Evolutionary conservation across 2,797 vertebrate genomes (phyloP), one percentile per base, ranked within the genome.

Genomic region (Lindbergichthys nudifrons): DNA sequence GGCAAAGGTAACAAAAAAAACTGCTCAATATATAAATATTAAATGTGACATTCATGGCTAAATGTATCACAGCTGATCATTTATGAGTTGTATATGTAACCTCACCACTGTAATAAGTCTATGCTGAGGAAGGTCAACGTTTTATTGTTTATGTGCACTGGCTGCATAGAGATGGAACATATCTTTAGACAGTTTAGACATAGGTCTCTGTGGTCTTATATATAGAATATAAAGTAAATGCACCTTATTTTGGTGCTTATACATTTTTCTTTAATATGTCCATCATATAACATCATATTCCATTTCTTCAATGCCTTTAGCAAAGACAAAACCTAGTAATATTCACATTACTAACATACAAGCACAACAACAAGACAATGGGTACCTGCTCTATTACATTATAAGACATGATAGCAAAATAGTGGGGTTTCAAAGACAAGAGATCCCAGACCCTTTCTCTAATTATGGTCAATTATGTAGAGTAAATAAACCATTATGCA

Each of bases 401-500:
- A 70, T 74, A 89, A 80, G 58, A 70, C 63, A 81, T 81, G 75
- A 23, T 64, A 56, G 45, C 23, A 81, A 81, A 80, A 80, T 47
- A 13, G 53, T 47, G 21, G 47, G 21, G 43, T 79, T 85, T 82
- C 65, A 71, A 39, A 60, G 50, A 88, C 47, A 83, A 84, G 85
- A 86, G 73, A 92, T 87, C 73, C 64, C 56, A 90, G 70, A 69
- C 64, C 26, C 53, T 57, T 80, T 75, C 8, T 72, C 56, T 86
- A 91, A 91, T 89, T 88, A 87, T 59, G 72, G 84, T 80, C 85
- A 88, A 83, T 91, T 89, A 88, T 86, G 62, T 73, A 51, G 73
- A 87, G 77, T 90, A 90, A 85, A 86, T 87, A 83, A 90, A 84
- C 75, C 85, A 90, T 92, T 91, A 85, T 81, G 61, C 65, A 72